Evolutionary conservation across 2,797 vertebrate species (phyloP).

Genomic region (Enteromius paludinosus): DNA sequence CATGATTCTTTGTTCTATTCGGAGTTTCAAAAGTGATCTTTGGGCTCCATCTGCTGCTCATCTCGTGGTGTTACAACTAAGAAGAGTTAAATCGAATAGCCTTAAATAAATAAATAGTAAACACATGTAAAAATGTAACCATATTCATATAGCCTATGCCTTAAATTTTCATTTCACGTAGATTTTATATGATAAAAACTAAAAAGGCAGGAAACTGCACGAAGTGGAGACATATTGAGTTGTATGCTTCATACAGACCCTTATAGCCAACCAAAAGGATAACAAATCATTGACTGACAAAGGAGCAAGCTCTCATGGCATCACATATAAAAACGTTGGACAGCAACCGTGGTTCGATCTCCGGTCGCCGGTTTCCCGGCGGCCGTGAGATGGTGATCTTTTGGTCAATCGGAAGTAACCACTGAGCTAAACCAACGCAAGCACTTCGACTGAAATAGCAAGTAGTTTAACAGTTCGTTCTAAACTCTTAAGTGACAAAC

Average conservation of each 20-base stretch:
- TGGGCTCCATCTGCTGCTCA: slow-evolving; percentile 69
- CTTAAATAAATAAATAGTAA: too few species aligned
- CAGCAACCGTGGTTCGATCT: slow-evolving; percentile 34
- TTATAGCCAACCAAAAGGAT: neutral
- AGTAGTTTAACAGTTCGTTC: too few species aligned
- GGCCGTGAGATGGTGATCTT: neutral
- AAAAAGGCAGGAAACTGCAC: neutral
- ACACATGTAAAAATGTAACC: neutral
- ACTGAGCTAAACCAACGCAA: slow-evolving; percentile 32
- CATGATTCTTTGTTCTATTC: neutral
- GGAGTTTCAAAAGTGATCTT: slow-evolving; percentile 49
- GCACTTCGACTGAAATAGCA: neutral
- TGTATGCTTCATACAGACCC: neutral
- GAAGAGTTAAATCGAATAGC: neutral
- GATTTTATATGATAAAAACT: neutral
- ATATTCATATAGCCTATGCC: neutral
- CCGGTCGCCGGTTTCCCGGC: fast-evolving
- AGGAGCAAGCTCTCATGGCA: neutral
- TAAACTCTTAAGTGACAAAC: neutral
- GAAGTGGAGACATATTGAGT: neutral
- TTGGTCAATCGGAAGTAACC: slow-evolving; percentile 31
- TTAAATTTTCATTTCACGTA: neutral
- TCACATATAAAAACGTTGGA: slow-evolving; percentile 8
- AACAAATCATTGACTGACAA: neutral
- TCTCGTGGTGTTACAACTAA: neutral